A percentile compares a stretch with the other conserved stretches of the same genome.
Evolutionary conservation across 2,888 invertebrate species (phyloP).

Genomic region (Megaustenia siamemsis): DNA sequence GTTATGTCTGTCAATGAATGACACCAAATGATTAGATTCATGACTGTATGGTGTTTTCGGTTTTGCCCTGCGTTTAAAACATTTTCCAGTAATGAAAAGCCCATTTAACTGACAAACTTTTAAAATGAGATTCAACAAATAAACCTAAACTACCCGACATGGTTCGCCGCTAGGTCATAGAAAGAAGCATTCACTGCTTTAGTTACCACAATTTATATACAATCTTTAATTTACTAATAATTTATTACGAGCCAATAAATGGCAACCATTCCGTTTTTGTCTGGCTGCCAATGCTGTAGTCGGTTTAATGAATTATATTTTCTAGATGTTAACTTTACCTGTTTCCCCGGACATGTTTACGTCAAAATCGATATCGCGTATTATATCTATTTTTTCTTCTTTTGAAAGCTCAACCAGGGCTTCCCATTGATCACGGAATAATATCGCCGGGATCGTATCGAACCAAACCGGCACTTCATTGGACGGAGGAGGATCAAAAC

Average conservation of each 20-base stretch:
- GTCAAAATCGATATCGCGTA: slow-evolving; percentile 12
- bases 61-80: too few species aligned
- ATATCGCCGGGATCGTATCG: slow-evolving; percentile 6
- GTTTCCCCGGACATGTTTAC: neutral
- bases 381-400: neutral
- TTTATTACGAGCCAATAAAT: neutral
- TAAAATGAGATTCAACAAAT: too few species aligned
- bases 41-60: too few species aligned
- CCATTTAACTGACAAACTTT: too few species aligned
- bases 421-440: slow-evolving; percentile 29
- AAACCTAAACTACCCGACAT: too few species aligned
- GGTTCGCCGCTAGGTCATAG: too few species aligned
- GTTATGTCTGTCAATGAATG: too few species aligned
- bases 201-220: neutral
- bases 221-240: neutral
- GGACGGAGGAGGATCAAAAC: neutral
- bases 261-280: neutral
- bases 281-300: neutral
- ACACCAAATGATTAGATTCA: too few species aligned
- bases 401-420: neutral
- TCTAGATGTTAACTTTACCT: neutral
- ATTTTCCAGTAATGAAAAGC: too few species aligned
- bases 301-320: neutral
- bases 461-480: neutral
- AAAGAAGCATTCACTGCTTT: too few species aligned